Evolutionary conservation across 2,888 invertebrate species (phyloP).

Genomic region (Adelphocoris suturalis): DNA sequence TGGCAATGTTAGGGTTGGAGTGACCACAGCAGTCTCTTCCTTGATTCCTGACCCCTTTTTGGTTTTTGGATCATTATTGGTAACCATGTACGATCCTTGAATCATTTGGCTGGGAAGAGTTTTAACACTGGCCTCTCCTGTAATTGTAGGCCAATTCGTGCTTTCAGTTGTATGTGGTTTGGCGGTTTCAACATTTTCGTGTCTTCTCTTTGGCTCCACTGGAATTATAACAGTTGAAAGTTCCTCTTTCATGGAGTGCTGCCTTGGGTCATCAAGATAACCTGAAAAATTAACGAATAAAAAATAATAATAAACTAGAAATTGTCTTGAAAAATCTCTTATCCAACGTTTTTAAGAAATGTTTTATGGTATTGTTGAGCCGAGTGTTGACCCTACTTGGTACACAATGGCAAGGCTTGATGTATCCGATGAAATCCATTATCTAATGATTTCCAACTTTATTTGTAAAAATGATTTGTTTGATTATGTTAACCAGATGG

Average conservation of each 20-base stretch:
- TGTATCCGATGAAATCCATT: too few species aligned
- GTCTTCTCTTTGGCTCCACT: conserved; percentile 49
- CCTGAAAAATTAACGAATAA: conserved; percentile 33
- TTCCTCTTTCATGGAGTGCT: conserved; percentile 56
- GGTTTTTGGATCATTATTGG: conserved; percentile 53
- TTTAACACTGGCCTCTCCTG: conserved; percentile 59
- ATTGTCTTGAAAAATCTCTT: neutral
- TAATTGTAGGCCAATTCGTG: conserved; percentile 57
- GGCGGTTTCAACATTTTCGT: conserved; percentile 3
- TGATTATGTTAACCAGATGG: too few species aligned
- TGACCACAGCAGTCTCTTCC: conserved; percentile 66
- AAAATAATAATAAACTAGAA: neutral
- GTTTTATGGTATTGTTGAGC: too few species aligned
- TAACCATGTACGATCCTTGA: conserved; percentile 65
- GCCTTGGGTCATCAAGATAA: conserved; percentile 65
- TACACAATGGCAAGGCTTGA: too few species aligned
- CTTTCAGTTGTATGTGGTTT: conserved; percentile 24
- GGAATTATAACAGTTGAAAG: conserved; percentile 61
- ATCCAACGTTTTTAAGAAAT: too few species aligned
- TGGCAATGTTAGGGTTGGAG: conserved; percentile 55
- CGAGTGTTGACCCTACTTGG: too few species aligned
- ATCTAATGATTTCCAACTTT: too few species aligned
- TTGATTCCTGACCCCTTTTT: conserved; percentile 57
- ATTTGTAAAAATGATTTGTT: too few species aligned
- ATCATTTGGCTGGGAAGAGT: conserved; percentile 68